A percentile compares a stretch with the other conserved stretches of the same genome.
Evolutionary conservation across 1,140 invertebrate genomes (phyloP).

Genomic region (Heliconius himera): DNA sequence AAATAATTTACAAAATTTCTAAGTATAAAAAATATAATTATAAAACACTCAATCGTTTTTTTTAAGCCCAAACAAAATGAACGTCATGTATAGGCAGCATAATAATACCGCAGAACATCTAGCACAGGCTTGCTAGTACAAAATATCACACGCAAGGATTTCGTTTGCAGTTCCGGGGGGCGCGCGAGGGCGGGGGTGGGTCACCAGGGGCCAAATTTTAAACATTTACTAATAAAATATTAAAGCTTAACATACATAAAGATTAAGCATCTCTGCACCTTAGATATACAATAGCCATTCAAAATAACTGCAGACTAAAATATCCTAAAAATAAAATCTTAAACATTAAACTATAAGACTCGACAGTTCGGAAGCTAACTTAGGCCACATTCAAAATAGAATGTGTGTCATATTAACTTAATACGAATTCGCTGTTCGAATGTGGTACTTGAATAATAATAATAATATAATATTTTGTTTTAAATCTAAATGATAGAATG

Average conservation of each 20-base stretch:
- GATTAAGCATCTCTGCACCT: constrained; percentile 81
- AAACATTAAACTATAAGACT: constrained; percentile 78
- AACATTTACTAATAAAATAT: constrained; percentile 82
- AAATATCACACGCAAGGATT: constrained; percentile 77
- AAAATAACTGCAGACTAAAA: constrained; percentile 81
- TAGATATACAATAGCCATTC: constrained; percentile 80
- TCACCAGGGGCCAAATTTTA: constrained; percentile 73
- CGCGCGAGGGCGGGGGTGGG: constrained; percentile 56
- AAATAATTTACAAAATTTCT: constrained; percentile 78
- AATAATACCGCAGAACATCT: constrained; percentile 68
- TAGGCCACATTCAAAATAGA: constrained; percentile 72
- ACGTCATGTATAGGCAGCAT: constrained; percentile 68
- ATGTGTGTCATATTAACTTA: constrained; percentile 15
- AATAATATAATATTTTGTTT: constrained; percentile 27
- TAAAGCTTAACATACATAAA: constrained; percentile 82
- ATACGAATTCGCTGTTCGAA: constrained; percentile 63
- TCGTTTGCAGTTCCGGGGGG: constrained; percentile 47
- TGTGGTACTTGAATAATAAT: constrained; percentile 30
- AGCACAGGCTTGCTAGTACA: constrained; percentile 64
- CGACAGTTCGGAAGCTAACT: constrained; percentile 66
- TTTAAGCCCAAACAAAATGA: constrained; percentile 62
- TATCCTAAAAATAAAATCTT: constrained; percentile 80
- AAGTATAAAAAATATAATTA: constrained; percentile 80
- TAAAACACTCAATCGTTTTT: constrained; percentile 58
- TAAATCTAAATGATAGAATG: constrained; percentile 49